Evolutionary conservation across 2,888 invertebrate species (phyloP).

Genomic region (Spisula subtruncata): DNA sequence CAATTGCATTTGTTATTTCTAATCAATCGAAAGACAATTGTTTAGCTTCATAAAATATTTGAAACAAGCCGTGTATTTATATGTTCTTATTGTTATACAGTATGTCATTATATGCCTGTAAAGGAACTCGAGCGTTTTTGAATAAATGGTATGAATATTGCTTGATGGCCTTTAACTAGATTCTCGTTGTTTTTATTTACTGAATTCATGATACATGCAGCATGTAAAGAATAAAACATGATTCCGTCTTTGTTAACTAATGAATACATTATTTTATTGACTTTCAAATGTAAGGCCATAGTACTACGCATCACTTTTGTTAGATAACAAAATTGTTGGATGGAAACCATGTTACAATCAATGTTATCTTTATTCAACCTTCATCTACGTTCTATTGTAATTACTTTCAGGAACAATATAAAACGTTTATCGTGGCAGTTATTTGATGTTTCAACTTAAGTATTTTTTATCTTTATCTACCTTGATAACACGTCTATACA

Average conservation of each 20-base stretch:
- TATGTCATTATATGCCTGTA: background rate
- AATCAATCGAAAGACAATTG: background rate
- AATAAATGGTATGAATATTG: background rate
- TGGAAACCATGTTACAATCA: slow-evolving; percentile 4
- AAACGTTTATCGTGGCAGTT: slow-evolving; percentile 7
- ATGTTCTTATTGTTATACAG: background rate
- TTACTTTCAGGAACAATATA: slow-evolving; percentile 2
- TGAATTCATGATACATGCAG: background rate
- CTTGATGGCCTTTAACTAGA: background rate
- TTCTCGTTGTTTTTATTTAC: background rate
- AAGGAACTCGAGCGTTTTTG: background rate
- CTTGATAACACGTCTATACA: background rate
- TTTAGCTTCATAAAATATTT: background rate
- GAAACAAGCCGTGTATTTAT: background rate
- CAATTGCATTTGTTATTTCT: background rate
- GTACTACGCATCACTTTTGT: background rate
- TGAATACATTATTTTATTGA: background rate
- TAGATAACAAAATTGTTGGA: slow-evolving; percentile 1
- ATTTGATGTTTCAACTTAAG: background rate
- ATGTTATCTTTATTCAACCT: background rate
- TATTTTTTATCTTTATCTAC: background rate
- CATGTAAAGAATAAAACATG: background rate
- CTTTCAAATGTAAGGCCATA: background rate
- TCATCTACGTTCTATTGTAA: background rate
- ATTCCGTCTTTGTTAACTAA: background rate